Conservation (phyloP, 1,140 invertebrate species). For the Zaprionus lachaisei region DNA sequence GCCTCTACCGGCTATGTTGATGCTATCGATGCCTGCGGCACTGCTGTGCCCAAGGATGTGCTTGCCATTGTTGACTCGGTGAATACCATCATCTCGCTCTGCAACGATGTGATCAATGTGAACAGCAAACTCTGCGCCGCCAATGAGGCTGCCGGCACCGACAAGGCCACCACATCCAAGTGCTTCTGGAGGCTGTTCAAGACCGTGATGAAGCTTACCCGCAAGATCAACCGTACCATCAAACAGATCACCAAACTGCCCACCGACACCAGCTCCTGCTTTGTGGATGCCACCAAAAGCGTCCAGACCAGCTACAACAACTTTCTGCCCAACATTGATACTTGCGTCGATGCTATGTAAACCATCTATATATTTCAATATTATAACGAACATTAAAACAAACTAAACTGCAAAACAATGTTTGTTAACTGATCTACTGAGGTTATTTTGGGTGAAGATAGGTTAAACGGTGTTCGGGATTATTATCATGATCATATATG, state of each 20-base stretch:
- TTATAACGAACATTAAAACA: conserved; percentile 12
- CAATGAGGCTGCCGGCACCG: neutral
- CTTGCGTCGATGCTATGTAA: conserved; percentile 36
- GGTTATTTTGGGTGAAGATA: too few relatives aligned
- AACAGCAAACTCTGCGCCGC: conserved; percentile 34
- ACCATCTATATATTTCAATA: neutral
- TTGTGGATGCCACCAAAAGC: conserved; percentile 26
- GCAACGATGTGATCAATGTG: conserved; percentile 43
- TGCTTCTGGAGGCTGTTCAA: conserved; percentile 29
- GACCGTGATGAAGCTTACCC: conserved; percentile 17
- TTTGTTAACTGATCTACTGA: neutral
- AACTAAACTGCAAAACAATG: neutral
- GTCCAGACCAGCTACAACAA: conserved; percentile 36
- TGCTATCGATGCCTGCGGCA: conserved; percentile 42
- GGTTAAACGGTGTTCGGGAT: too few relatives aligned
- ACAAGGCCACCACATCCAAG: neutral
- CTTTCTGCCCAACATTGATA: conserved; percentile 47
- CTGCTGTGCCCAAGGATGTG: conserved; percentile 50
- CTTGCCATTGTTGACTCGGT: conserved; percentile 33
- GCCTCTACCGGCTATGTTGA: conserved; percentile 50
- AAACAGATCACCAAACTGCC: conserved; percentile 41
- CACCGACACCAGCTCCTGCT: conserved; percentile 48
- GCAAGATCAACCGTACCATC: conserved; percentile 36
- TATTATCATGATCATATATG: too few relatives aligned
- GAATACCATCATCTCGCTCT: conserved; percentile 39